These are phyloP conservation scores for Brachionus plicatilis DNA, from an alignment of 1,140 invertebrate species.

Conservation along the genomic window DNA sequence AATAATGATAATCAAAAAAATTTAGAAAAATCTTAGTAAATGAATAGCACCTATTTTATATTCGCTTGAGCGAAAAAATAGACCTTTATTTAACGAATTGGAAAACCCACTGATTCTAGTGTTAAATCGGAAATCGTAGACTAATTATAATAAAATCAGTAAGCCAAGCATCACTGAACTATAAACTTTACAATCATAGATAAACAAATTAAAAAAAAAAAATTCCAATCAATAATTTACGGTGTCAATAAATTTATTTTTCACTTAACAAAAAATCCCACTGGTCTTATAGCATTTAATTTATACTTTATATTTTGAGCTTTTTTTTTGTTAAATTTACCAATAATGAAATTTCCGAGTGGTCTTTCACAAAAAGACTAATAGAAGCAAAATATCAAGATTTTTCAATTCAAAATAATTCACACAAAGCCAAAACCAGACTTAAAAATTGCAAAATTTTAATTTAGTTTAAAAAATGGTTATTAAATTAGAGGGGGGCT, in stretches of 20 bases:
- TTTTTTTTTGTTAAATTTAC: not conserved
- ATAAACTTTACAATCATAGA: not conserved
- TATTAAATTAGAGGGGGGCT: not conserved
- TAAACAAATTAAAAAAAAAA: not conserved
- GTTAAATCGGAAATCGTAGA: not conserved
- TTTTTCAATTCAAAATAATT: not conserved
- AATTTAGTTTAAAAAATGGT: conserved; percentile 17
- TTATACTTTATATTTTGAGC: not conserved
- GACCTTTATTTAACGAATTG: not conserved
- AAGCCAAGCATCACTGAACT: not conserved
- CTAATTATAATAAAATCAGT: not conserved
- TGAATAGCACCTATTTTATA: conserved; percentile 1
- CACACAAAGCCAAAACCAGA: not conserved
- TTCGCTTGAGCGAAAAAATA: not conserved
- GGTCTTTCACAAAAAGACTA: not conserved
- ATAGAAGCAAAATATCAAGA: not conserved
- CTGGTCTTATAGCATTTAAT: not conserved
- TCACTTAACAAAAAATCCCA: not conserved
- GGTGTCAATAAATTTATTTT: not conserved
- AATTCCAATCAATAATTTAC: not conserved
- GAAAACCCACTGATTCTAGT: not conserved
- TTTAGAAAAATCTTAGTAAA: not conserved
- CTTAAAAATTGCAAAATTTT: not conserved
- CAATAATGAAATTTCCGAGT: not conserved
- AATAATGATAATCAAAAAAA: not conserved